A percentile compares a stretch with the other conserved stretches of the same genome.
These are phyloP conservation scores for Saccostrea glomerata DNA, from an alignment of 1,140 invertebrate genomes.

Conservation along the genomic window DNA sequence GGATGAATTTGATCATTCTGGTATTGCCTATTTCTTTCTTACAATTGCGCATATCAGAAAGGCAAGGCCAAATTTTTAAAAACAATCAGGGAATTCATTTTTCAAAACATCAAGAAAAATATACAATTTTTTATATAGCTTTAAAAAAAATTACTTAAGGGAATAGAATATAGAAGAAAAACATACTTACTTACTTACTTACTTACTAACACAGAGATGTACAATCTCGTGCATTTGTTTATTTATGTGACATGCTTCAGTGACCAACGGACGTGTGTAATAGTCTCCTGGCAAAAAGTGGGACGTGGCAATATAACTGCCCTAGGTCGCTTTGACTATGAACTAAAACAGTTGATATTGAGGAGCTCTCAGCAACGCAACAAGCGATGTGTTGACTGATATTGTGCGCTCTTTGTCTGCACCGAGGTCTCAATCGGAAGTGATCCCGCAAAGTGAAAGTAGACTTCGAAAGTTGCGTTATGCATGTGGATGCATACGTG, in stretches of 20 bases:
- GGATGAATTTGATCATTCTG: no score
- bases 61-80: no score
- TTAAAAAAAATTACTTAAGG: neutral
- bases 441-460: neutral
- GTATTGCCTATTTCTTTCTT: no score
- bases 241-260: conserved; percentile 19
- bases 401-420: neutral
- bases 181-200: neutral
- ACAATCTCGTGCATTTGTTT: neutral
- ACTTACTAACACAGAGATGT: neutral
- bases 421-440: neutral
- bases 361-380: no score
- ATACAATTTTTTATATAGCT: no score
- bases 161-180: neutral
- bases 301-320: neutral
- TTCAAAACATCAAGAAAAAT: no score
- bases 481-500: neutral
- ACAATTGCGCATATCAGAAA: no score
- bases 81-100: no score
- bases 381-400: neutral
- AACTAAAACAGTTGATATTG: no score
- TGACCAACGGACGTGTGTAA: neutral
- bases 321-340: no score
- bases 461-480: neutral
- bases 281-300: neutral